phyloP scores from a whole-genome alignment of 2,797 vertebrate species.

The Oryzias dopingdopingensis region DNA sequence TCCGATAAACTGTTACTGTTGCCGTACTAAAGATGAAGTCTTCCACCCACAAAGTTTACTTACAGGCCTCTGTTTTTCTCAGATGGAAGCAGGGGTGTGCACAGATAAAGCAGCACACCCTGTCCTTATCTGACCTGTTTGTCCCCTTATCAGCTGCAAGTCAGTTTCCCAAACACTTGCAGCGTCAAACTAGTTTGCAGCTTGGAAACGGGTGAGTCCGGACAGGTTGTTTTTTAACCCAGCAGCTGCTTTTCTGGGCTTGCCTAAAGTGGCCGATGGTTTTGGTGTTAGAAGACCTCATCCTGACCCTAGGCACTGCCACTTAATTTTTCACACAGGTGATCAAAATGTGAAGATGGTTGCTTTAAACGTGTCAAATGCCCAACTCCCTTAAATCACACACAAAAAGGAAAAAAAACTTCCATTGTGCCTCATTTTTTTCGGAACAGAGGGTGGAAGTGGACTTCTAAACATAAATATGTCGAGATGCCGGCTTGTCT shows the following conservation, averaged over 20 bases:
- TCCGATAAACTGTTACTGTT: neutral
- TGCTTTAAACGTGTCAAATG: neutral
- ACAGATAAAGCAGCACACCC: slow-evolving; percentile 35
- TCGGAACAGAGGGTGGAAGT: slow-evolving; percentile 40
- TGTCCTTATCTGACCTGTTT: slow-evolving; percentile 32
- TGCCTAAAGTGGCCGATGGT: slow-evolving; percentile 36
- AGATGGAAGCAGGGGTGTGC: slow-evolving; percentile 33
- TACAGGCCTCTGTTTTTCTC: slow-evolving; percentile 10
- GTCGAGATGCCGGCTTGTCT: slow-evolving; percentile 29
- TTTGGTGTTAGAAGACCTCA: slow-evolving; percentile 35
- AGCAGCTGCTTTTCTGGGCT: slow-evolving; percentile 42
- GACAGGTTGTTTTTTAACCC: slow-evolving; percentile 38
- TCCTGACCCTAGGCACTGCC: slow-evolving; percentile 25
- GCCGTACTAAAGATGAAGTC: neutral
- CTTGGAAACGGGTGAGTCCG: slow-evolving; percentile 9
- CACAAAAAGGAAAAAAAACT: neutral
- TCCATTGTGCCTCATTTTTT: slow-evolving; percentile 4
- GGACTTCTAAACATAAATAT: slow-evolving; percentile 56
- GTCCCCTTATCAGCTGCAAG: slow-evolving; percentile 9
- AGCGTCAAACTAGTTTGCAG: slow-evolving; percentile 25
- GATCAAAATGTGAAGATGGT: neutral
- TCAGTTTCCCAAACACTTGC: slow-evolving; percentile 18
- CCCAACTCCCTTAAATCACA: slow-evolving; percentile 5
- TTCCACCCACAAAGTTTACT: slow-evolving; percentile 4
- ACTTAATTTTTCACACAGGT: neutral